phyloP scores from a whole-genome alignment of 2,797 vertebrate genomes.

The Phoebastria nigripes region DNA sequence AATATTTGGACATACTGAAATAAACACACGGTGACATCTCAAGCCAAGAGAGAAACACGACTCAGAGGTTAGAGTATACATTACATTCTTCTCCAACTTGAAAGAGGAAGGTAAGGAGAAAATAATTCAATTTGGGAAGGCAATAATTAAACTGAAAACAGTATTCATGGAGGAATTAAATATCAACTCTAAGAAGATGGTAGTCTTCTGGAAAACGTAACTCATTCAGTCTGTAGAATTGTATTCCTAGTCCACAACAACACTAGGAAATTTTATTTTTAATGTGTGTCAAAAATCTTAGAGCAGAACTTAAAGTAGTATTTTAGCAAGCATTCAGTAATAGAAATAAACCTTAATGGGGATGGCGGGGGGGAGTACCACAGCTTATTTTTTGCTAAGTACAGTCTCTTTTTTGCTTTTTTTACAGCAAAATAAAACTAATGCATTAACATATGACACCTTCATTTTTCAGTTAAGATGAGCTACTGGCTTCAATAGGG shows the following conservation, averaged over 20 bases:
- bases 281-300: not conserved
- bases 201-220: not conserved
- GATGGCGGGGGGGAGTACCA: not conserved
- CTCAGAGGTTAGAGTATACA: not conserved
- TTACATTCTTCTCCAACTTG: not conserved
- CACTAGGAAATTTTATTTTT: not conserved
- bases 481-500: slow-evolving; percentile 13
- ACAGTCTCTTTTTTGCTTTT: not conserved
- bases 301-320: not conserved
- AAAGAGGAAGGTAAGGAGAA: not conserved
- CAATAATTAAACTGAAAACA: not conserved
- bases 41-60: not conserved
- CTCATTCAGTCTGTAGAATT: not conserved
- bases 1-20: not conserved
- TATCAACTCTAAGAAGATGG: not conserved
- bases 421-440: not conserved
- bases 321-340: not conserved
- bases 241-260: not conserved
- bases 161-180: not conserved
- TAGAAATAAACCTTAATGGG: not conserved
- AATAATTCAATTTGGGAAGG: not conserved
- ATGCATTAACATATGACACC: not conserved
- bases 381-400: not conserved
- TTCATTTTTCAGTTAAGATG: not conserved
- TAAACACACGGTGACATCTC: not conserved